Evolutionary conservation across 2,113 vertebrate genomes (phyloP), one percentile per base, ranked within the genome.

Genomic region (Petrocephalus zakoni): DNA sequence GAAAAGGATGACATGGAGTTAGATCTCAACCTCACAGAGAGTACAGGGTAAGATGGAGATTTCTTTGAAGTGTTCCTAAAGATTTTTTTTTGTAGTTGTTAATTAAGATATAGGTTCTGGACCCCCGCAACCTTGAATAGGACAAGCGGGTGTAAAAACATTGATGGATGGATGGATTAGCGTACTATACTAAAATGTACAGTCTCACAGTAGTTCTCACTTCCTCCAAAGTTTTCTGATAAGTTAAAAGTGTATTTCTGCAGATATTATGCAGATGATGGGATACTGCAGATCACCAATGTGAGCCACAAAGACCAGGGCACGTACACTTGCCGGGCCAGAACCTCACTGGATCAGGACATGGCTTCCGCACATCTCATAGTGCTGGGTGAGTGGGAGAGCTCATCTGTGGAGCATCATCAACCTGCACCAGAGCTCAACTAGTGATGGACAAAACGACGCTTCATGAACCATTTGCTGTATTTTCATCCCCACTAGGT

Each of bases 281-380:
- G 97, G 0, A 94, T 95, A 0, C 95, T 99, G 90, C 96, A 97
- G 87, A 97, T 99, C 42, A 82, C 94, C 90, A 97, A 97, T 0
- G 95, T 98, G 47, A 96, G 94, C 15, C 93, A 94, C 91, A 91
- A 93, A 55, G 98, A 99, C 87, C 94, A 97, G 90, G 98, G 97
- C 0, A 46, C 93, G 19, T 99, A 98, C 91, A 93, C 89, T 0
- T 99, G 98, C 72, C 90, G 95, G 88, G 98, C 94, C 1, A 95
- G 91, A 34, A 99, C 97, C 0, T 94, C 96, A 0, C 94, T 98
- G 82, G 98, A 99, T 87, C 88, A 91, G 0, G 92, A 93, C 13
- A 25, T 75, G 0, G 96, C 96, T 0, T 90, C 92, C 0, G 95
- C 95, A 0, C 91, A 88, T 64, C 95, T 99, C 2, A 93, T 95